Evolutionary conservation across 2,888 invertebrate species (phyloP).

Genomic region (Agrochola macilenta): DNA sequence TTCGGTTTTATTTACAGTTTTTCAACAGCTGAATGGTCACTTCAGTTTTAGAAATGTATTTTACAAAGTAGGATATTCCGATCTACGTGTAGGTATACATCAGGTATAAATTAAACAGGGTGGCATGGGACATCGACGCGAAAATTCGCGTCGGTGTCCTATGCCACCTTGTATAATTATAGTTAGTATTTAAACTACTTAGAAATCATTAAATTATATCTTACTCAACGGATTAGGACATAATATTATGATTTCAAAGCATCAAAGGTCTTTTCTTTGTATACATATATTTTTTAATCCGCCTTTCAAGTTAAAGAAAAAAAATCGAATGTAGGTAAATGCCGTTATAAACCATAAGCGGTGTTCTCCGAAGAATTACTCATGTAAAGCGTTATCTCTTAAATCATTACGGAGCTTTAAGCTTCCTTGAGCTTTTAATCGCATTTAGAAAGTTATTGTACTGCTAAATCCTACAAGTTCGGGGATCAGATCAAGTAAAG

Average conservation of each 20-base stretch:
- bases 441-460: conserved; percentile 10
- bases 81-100: too few relatives aligned
- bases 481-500: neutral
- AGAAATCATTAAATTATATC: neutral
- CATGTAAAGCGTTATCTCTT: neutral
- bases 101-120: too few relatives aligned
- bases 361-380: conserved; percentile 14
- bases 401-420: conserved; percentile 5
- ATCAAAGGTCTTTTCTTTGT: too few relatives aligned
- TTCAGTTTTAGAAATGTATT: neutral
- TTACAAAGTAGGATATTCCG: too few relatives aligned
- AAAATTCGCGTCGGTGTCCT: too few relatives aligned
- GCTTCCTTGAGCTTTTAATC: conserved; percentile 29
- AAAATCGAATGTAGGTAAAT: neutral
- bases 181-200: neutral
- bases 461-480: neutral
- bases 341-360: neutral
- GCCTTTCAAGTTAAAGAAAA: neutral
- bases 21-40: neutral
- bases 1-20: neutral
- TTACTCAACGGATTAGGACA: neutral
- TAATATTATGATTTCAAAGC: neutral
- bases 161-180: too few relatives aligned
- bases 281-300: too few relatives aligned
- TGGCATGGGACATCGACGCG: too few relatives aligned